Evolutionary conservation across 2,797 vertebrate genomes (phyloP).

Genomic region (Pipistrellus nathusii): DNA sequence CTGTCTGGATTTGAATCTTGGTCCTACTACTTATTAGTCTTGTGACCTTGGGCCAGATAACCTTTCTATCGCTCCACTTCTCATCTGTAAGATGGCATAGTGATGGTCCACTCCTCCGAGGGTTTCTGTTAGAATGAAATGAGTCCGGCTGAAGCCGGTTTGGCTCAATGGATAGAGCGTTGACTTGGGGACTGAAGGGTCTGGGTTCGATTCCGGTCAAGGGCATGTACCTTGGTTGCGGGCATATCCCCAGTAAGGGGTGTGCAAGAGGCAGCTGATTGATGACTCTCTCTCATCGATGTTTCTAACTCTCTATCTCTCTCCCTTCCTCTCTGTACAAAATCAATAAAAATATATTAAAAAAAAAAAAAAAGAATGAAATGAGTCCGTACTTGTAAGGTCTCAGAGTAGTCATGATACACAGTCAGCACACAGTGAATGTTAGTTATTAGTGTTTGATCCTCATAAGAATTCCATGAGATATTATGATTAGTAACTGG

Average conservation of each 20-base stretch:
- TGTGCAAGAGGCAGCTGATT: no score
- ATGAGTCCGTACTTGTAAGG: background rate
- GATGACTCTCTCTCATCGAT: no score
- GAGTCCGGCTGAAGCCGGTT: background rate
- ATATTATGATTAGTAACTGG: background rate
- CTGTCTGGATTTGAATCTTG: constrained; percentile 4
- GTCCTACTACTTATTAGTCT: background rate
- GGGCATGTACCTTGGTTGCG: no score
- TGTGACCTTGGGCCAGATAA: background rate
- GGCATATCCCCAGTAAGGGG: no score
- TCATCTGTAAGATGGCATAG: background rate
- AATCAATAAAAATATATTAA: no score
- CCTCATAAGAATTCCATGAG: background rate
- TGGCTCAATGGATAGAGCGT: no score
- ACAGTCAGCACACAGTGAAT: background rate
- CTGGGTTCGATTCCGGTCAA: no score
- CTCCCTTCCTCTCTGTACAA: no score
- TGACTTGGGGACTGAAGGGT: no score
- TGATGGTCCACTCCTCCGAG: background rate
- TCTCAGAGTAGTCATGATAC: background rate
- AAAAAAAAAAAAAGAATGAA: no score
- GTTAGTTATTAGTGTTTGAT: background rate
- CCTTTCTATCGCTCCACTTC: background rate
- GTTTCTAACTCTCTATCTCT: no score
- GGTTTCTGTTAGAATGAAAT: background rate